These are phyloP conservation scores for Lepidurus packardi DNA, from an alignment of 1,140 invertebrate species.

Conservation along the genomic window DNA sequence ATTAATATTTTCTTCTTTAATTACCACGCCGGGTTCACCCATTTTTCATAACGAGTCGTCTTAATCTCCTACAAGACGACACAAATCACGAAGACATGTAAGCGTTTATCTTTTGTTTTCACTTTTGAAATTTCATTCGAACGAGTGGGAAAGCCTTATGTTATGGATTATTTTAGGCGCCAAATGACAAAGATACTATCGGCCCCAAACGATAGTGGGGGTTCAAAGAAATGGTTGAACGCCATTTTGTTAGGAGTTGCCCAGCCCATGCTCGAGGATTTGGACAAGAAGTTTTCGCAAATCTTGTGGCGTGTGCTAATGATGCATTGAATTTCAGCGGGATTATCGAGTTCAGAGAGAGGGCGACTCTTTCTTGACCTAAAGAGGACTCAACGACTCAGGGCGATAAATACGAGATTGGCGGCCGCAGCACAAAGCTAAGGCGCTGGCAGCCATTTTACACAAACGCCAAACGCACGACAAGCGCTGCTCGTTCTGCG, in stretches of 20 bases:
- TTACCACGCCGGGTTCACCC: neutral
- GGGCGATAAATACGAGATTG: constrained; percentile 19
- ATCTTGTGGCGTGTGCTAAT: neutral
- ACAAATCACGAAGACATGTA: too few relatives aligned
- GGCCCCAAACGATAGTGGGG: neutral
- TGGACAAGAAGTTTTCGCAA: neutral
- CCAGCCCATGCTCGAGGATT: neutral
- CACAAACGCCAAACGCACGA: neutral
- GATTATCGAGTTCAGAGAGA: neutral
- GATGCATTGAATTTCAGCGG: constrained; percentile 18
- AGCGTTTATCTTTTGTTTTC: too few relatives aligned
- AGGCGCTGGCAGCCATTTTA: constrained; percentile 20
- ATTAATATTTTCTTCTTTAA: constrained; percentile 52
- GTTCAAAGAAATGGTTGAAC: neutral
- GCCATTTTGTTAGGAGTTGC: neutral
- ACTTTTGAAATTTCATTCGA: too few relatives aligned
- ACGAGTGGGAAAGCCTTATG: neutral
- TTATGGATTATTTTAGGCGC: neutral
- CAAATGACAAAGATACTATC: neutral
- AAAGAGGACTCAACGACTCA: neutral
- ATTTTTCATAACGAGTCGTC: neutral
- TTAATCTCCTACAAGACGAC: too few relatives aligned
- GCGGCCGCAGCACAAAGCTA: constrained; percentile 20
- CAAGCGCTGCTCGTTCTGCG: neutral
- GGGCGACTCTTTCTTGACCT: neutral